Evolutionary conservation across 2,797 vertebrate species (phyloP).

Genomic region (Myotis planiceps): DNA sequence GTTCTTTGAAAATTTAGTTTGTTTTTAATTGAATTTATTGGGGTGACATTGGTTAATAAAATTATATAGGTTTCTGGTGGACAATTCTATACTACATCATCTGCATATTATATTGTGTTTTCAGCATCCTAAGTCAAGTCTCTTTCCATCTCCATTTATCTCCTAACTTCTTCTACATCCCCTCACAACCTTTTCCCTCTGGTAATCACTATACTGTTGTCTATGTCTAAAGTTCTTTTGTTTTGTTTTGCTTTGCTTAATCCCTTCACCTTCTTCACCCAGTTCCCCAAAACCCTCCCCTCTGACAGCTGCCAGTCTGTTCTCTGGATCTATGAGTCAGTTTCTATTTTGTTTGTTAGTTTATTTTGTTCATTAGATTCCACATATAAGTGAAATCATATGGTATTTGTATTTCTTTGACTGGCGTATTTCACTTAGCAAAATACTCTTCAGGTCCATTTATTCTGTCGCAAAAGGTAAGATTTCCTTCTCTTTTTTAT

Average conservation of each 20-base stretch:
- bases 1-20: not conserved
- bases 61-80: not conserved
- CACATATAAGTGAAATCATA: not conserved
- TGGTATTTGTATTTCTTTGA: not conserved
- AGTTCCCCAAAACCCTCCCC: too few species aligned
- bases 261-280: not conserved
- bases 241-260: not conserved
- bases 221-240: not conserved
- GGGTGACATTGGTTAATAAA: not conserved
- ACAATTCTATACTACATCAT: not conserved
- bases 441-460: not conserved
- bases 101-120: not conserved
- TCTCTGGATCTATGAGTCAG: not conserved
- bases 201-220: not conserved
- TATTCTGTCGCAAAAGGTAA: not conserved
- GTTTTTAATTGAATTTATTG: not conserved
- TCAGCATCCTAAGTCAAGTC: not conserved
- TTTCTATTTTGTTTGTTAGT: not conserved
- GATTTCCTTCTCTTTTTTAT: not conserved
- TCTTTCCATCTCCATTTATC: not conserved
- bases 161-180: not conserved
- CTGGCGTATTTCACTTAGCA: not conserved
- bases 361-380: not conserved
- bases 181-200: not conserved
- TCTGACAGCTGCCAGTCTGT: not conserved